A percentile compares a stretch with the other conserved stretches of the same genome.
These are phyloP conservation scores for Turnix velox DNA, from an alignment of 2,113 vertebrate species.

Conservation along the genomic window DNA sequence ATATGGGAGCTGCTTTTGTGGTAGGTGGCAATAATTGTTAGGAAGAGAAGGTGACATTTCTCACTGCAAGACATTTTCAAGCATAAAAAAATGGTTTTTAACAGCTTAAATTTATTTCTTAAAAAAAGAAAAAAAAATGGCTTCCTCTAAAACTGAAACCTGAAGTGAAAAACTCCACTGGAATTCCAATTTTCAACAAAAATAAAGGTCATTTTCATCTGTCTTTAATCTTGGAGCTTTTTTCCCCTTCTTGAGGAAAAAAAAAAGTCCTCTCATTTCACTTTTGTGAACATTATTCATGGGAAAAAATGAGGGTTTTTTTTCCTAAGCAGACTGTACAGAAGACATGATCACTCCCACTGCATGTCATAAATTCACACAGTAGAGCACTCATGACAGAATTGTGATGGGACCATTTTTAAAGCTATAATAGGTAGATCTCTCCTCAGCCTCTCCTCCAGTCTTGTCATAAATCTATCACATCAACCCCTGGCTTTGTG, in stretches of 20 bases:
- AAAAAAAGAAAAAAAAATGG: neutral
- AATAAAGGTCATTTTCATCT: neutral
- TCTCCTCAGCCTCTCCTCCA: slow-evolving; percentile 17
- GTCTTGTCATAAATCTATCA: slow-evolving; percentile 49
- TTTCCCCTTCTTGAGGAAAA: neutral
- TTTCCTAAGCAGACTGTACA: neutral
- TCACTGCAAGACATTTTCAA: neutral
- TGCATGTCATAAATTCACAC: slow-evolving; percentile 33
- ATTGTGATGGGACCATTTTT: slow-evolving; percentile 32
- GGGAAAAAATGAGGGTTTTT: neutral
- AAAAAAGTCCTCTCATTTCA: neutral
- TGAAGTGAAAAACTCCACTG: neutral
- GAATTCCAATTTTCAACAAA: neutral
- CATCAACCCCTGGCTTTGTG: slow-evolving; percentile 7
- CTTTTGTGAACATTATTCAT: neutral
- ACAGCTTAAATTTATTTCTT: neutral
- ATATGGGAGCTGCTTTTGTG: neutral
- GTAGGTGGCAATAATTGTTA: neutral
- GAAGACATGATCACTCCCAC: slow-evolving; percentile 45
- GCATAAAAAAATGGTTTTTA: neutral
- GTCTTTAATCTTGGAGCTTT: neutral
- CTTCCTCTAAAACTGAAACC: neutral
- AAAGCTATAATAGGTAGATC: slow-evolving; percentile 17
- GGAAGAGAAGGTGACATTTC: neutral
- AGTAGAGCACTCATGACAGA: neutral